Percentiles rank a stretch among this genome's conserved stretches.
phyloP scores from a whole-genome alignment of 2,888 invertebrate genomes.

The Drosophila crucigera region DNA sequence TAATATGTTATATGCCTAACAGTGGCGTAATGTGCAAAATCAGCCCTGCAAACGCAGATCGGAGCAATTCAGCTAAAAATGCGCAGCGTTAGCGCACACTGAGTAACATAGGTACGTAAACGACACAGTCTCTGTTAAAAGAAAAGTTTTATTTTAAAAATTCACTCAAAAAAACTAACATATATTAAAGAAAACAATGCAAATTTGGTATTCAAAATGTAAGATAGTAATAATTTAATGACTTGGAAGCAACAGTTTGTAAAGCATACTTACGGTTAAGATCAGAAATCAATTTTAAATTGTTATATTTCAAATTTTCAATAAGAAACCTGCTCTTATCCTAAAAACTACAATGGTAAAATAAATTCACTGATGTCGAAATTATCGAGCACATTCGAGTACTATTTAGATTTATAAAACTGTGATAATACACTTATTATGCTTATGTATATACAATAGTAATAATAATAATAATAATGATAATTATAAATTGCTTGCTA shows the following conservation, averaged over 20 bases:
- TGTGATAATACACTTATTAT: constrained; percentile 31
- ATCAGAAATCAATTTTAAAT: not conserved
- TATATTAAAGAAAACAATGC: not conserved
- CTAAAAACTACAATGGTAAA: not conserved
- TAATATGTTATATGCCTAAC: constrained; percentile 8
- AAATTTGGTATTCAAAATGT: not conserved
- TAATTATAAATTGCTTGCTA: not conserved
- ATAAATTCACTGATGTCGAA: not conserved
- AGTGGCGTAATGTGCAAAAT: constrained; percentile 21
- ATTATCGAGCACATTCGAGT: constrained; percentile 13
- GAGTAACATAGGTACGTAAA: constrained; percentile 1
- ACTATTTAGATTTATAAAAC: constrained; percentile 50
- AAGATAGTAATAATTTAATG: not conserved
- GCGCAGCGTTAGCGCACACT: constrained; percentile 8
- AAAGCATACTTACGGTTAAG: not conserved
- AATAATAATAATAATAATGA: not conserved
- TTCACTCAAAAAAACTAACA: not conserved
- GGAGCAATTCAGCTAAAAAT: constrained; percentile 1
- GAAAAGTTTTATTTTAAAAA: not conserved
- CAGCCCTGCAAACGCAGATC: constrained; percentile 22
- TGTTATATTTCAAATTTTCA: not conserved
- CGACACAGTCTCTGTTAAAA: not conserved
- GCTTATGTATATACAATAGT: constrained; percentile 36
- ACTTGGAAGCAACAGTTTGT: not conserved
- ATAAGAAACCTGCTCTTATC: not conserved